Evolutionary conservation across 2,113 vertebrate species (phyloP).

Genomic region (Paradisaea rubra): DNA sequence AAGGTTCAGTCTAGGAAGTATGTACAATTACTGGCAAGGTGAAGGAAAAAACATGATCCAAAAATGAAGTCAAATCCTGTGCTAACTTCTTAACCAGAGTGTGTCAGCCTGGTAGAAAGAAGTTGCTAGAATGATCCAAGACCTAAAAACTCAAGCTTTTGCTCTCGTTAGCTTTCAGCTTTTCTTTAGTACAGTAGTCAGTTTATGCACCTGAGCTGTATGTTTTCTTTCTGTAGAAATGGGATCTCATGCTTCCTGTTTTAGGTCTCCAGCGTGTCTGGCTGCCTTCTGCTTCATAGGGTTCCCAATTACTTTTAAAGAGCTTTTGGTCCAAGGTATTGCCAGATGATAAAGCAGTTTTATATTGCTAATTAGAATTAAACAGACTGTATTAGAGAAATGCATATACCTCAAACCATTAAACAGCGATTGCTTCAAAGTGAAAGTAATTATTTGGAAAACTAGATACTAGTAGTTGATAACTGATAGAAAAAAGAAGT

Average conservation of each 20-base stretch:
- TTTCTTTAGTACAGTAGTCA: not conserved
- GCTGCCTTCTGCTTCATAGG: not conserved
- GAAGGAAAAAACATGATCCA: not conserved
- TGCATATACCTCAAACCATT: not conserved
- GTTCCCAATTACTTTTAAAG: not conserved
- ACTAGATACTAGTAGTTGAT: not conserved
- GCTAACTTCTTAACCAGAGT: not conserved
- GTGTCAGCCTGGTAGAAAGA: not conserved
- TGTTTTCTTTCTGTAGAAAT: not conserved
- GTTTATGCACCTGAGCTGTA: rapidly evolving
- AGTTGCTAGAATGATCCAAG: not conserved
- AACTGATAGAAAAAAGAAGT: not conserved
- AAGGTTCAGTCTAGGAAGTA: not conserved
- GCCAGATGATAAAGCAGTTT: not conserved
- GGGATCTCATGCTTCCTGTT: not conserved
- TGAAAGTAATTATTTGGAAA: not conserved
- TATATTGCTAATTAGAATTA: not conserved
- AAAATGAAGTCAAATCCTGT: not conserved
- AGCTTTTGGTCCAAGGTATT: not conserved
- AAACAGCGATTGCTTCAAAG: not conserved
- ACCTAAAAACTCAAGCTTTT: not conserved
- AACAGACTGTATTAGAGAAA: not conserved
- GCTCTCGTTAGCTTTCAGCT: not conserved
- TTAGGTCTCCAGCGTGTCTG: not conserved
- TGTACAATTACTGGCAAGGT: not conserved